A percentile compares a stretch with the other conserved stretches of the same genome.
phyloP scores from a whole-genome alignment of 37 sponge, comb jelly and placozoan genomes.

The Chondrosia reniformis region DNA sequence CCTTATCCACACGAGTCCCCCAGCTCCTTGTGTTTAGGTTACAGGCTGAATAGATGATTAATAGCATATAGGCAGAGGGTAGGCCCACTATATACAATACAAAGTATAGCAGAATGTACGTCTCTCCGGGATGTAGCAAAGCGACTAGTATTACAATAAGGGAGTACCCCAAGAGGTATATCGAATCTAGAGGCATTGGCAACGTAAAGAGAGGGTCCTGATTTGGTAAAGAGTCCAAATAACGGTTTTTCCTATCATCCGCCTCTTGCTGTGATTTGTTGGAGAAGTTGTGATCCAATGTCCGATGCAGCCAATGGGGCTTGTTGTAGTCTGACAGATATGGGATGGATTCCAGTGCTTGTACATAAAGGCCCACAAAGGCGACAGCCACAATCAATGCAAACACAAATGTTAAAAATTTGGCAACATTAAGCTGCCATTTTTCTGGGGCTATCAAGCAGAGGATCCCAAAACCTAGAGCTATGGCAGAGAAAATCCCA shows the following conservation, averaged over 20 bases:
- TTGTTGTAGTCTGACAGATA: conserved; percentile 6
- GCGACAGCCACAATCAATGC: conserved; percentile 64
- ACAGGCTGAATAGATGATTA: conserved; percentile 83
- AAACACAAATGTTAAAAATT: conserved; percentile 60
- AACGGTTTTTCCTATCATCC: background rate
- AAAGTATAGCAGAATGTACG: conserved; percentile 46
- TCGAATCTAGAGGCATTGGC: conserved; percentile 12
- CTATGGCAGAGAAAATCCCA: conserved; percentile 16
- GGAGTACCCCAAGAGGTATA: conserved; percentile 41
- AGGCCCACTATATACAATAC: conserved; percentile 82
- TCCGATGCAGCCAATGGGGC: conserved; percentile 5
- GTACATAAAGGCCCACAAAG: conserved; percentile 48
- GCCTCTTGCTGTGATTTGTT: background rate
- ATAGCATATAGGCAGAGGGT: conserved; percentile 79
- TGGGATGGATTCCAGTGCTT: conserved; percentile 25
- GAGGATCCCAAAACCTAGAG: conserved; percentile 46
- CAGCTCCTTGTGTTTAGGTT: conserved; percentile 78
- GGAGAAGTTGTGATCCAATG: background rate
- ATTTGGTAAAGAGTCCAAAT: conserved; percentile 9
- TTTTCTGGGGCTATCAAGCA: conserved; percentile 44
- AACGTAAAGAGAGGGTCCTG: background rate
- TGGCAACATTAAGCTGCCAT: conserved; percentile 57
- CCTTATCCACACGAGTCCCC: conserved; percentile 76
- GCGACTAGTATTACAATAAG: conserved; percentile 46
- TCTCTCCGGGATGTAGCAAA: conserved; percentile 60